Evolutionary conservation across 2,888 invertebrate genomes (phyloP).

Genomic region (Himalopsyche kuldschensis): DNA sequence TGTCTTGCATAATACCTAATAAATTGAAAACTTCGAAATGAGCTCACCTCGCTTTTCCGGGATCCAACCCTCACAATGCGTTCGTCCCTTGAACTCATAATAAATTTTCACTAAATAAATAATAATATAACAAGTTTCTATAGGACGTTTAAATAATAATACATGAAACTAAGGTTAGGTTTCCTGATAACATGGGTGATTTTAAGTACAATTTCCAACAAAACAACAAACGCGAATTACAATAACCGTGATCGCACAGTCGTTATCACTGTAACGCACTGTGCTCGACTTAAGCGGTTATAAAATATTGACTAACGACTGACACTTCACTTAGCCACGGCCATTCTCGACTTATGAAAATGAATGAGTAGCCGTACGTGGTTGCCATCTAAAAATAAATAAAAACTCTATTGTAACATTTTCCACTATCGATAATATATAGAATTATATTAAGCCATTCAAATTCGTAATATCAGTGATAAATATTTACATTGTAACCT

Average conservation of each 20-base stretch:
- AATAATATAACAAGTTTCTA: neutral
- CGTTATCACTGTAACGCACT: conserved; percentile 38
- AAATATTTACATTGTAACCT: no score
- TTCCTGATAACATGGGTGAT: neutral
- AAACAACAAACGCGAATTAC: neutral
- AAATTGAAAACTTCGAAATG: neutral
- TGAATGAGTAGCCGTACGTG: neutral
- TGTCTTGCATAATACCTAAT: conserved; percentile 9
- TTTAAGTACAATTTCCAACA: neutral
- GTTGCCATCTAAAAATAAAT: no score
- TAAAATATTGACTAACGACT: neutral
- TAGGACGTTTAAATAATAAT: neutral
- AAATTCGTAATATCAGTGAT: no score
- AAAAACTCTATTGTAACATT: no score
- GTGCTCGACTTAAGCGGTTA: conserved; percentile 3
- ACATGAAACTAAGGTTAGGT: neutral
- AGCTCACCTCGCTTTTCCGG: conserved; percentile 78
- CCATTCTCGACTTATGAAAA: neutral
- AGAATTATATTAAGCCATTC: no score
- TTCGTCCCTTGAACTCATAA: conserved; percentile 36
- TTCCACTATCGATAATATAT: no score
- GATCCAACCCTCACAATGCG: conserved; percentile 75
- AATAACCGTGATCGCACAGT: conserved; percentile 23
- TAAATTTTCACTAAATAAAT: neutral
- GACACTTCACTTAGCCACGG: neutral